Base-by-base conservation (phyloP, 2,113 vertebrate species). In the Podiceps cristatus region DNA sequence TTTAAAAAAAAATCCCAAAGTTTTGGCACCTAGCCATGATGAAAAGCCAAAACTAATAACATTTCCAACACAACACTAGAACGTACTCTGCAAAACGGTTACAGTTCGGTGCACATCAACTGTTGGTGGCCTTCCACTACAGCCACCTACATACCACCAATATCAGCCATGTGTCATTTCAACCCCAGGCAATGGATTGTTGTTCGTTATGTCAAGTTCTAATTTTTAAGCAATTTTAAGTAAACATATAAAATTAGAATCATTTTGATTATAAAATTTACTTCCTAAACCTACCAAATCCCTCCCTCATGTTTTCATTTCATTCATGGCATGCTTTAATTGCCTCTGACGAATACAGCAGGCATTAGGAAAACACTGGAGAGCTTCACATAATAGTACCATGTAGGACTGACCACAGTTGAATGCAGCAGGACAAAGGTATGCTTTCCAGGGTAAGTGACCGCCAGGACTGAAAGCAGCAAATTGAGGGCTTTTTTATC, bases 31-130 rank as follows among this genome's bases (percentile, higher is more conserved):
- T 47, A 58, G 55, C 83, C 82, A 78, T n/a, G 68, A 78, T 8
- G 3, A 72, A 86, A 77, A 90, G 90, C 93, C 96, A 93, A 96
- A 93, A 87, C 56, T 77, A 92, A 97, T 58, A 90, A 0, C 0
- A 69, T 86, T 80, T 95, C 42, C 63, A 91, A 74, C 45, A 63
- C 74, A 88, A 82, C 20, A 73, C 62, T 35, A 62, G 66, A 80
- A 63, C 40, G 66, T 58, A 56, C 59, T 90, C 79, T 74, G 66
- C 77, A 76, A 49, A 74, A 84, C 67, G 94, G 73, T 64, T 59
- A 85, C 5, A 40, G 62, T 75, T 69, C 17, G 33, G 78, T n/a
- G 37, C 3, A 0, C 40, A 52, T 28, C 71, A 44, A n/a, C 71
- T 44, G 47, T 24, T 90, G 64, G 87, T 91, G 85, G 78, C 72